phyloP scores from a whole-genome alignment of 2,888 invertebrate species.

The Incurvaria masculella region DNA sequence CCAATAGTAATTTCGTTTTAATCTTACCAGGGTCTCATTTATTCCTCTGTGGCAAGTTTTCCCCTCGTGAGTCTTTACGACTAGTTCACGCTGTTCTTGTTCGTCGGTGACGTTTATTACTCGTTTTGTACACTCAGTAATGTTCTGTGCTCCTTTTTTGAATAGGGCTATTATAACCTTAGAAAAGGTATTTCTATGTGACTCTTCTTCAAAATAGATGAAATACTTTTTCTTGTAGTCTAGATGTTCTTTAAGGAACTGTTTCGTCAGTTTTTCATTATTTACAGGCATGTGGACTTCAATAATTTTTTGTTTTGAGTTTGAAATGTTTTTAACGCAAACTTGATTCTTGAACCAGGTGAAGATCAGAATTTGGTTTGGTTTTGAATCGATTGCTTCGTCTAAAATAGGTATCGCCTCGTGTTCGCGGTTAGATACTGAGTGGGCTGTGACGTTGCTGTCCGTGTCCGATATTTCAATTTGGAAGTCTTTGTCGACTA shows the following conservation, averaged over 20 bases:
- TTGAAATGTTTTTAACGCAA: neutral
- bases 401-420: neutral
- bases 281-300: neutral
- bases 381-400: slow-evolving; percentile 4
- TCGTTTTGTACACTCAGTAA: slow-evolving; percentile 15
- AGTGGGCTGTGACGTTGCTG: neutral
- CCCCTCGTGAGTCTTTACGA: slow-evolving; percentile 13
- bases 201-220: slow-evolving; percentile 14
- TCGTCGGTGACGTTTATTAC: slow-evolving; percentile 8
- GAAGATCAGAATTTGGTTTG: slow-evolving; percentile 1
- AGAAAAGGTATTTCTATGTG: slow-evolving; percentile 6
- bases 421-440: slow-evolving; percentile 3
- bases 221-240: slow-evolving; percentile 17
- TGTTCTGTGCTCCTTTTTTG: slow-evolving; percentile 7
- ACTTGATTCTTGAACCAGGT: neutral
- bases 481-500: too few species aligned
- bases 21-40: slow-evolving; percentile 12
- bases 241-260: slow-evolving; percentile 12
- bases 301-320: neutral
- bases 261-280: neutral
- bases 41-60: slow-evolving; percentile 16
- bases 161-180: slow-evolving; percentile 8
- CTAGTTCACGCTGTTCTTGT: slow-evolving; percentile 7
- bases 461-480: neutral
- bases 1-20: slow-evolving; percentile 9